phyloP scores from a whole-genome alignment of 2,888 invertebrate genomes.

The Tricholauxania praeusta region DNA sequence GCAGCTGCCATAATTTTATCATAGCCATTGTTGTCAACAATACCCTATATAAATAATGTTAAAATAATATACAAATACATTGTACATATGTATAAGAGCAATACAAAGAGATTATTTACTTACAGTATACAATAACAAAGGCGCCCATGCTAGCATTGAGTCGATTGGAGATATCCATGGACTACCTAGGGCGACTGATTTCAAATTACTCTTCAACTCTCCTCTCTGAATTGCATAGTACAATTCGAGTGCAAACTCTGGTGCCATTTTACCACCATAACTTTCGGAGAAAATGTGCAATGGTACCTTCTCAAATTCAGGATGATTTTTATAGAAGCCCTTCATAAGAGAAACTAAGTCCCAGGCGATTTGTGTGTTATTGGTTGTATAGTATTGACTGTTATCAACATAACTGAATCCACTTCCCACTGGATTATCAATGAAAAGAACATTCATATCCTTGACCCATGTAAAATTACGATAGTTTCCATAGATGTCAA shows the following conservation, averaged over 20 bases:
- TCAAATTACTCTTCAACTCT: constrained; percentile 76
- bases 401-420: constrained; percentile 86
- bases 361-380: constrained; percentile 76
- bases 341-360: constrained; percentile 82
- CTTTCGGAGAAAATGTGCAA: constrained; percentile 90
- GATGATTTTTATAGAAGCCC: constrained; percentile 75
- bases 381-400: constrained; percentile 69
- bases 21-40: constrained; percentile 78
- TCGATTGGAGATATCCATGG: constrained; percentile 92
- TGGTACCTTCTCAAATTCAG: constrained; percentile 79
- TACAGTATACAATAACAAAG: constrained; percentile 79
- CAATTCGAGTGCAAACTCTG: constrained; percentile 78
- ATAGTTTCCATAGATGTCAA: constrained; percentile 75
- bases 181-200: constrained; percentile 87
- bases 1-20: constrained; percentile 73
- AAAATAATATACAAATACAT: not conserved
- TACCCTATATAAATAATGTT: constrained; percentile 68
- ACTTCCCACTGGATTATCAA: constrained; percentile 91
- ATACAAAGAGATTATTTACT: constrained; percentile 39
- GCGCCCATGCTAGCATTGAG: constrained; percentile 86
- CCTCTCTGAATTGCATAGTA: constrained; percentile 74
- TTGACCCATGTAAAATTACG: constrained; percentile 82
- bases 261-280: constrained; percentile 94
- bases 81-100: not conserved
- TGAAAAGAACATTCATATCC: constrained; percentile 84